Base-by-base conservation (phyloP, 2,888 invertebrate species). In the Caenorhabditis doughertyi region DNA sequence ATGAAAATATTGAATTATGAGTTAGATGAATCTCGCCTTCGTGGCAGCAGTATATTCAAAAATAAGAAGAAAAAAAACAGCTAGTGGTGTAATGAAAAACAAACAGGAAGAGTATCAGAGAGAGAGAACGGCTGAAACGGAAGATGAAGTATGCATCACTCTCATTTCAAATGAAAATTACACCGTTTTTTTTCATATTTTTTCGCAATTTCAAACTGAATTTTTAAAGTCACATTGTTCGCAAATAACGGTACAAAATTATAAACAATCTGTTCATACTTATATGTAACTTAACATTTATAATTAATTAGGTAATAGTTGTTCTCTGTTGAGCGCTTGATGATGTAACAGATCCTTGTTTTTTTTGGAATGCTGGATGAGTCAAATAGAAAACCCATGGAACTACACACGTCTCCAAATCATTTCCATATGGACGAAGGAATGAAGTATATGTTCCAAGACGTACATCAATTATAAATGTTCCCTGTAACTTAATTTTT, bases 331-430 rank as follows among this genome's bases (percentile, higher is more conserved):
- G 62, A 9, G n/a, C 9, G 44, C 44, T 62, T 1, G 62, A 62
- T 7, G 62, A 62, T 27, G 44, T 25, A 44, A 16, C 44, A 7
- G 62, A 62, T 62, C 62, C 44, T 13, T 42, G 13, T 51, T 3
- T 25, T 2, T 51, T 18, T 32, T n/a, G 18, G 32, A 64, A 64
- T 29, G 49, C 64, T 9, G 64, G 64, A 64, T 64, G 64, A 32
- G 64, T 64, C 21, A 64, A 18, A 64, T 64, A 64, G 21, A 64
- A 64, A 27, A 64, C 49, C 64, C 64, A 64, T 21, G 64, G 64
- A 29, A 47, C 29, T n/a, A 64, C 64, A 64, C 64, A 64, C 0
- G 49, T 27, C 16, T 64, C 47, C n/a, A 64, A 21, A 49, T 64
- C 64, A 32, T 49, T 64, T 64, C 64, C 64, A 49, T 64, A 64